Conservation (phyloP, 2,113 vertebrate species). For the Colossoma macropomum region DNA sequence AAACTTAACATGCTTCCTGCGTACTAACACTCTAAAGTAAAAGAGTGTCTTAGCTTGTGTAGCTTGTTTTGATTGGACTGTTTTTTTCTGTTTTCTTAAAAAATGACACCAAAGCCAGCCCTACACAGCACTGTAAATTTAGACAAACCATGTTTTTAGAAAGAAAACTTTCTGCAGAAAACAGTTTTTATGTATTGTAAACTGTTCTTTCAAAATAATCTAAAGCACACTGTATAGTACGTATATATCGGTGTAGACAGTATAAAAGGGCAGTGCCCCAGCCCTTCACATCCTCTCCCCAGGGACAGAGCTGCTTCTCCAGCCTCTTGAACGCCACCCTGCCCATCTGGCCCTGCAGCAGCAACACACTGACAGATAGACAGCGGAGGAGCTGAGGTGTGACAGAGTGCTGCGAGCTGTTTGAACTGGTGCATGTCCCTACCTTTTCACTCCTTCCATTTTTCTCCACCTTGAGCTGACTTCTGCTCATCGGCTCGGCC, state of each 20-base stretch:
- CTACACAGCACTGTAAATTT: no score
- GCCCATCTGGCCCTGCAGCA: conserved; percentile 16
- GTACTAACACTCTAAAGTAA: no score
- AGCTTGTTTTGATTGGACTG: no score
- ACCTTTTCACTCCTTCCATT: conserved; percentile 12
- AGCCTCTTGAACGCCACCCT: conserved; percentile 19
- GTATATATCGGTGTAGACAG: background rate
- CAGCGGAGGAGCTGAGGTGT: conserved; percentile 31
- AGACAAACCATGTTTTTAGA: no score
- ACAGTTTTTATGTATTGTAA: no score
- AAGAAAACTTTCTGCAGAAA: no score
- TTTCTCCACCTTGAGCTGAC: conserved; percentile 1
- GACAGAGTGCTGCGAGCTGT: conserved; percentile 16
- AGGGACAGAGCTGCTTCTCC: conserved; percentile 10
- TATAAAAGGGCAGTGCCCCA: background rate
- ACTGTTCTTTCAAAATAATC: no score
- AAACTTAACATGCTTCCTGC: no score
- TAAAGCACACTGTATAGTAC: no score
- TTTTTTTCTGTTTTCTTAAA: no score
- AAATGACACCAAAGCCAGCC: no score
- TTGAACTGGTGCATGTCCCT: background rate
- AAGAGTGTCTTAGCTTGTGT: no score
- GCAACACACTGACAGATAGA: conserved; percentile 42
- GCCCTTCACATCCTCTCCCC: background rate
- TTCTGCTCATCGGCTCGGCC: conserved; percentile 9